These are phyloP conservation scores for Asobara japonica DNA, from an alignment of 1,140 invertebrate species.

Conservation along the genomic window DNA sequence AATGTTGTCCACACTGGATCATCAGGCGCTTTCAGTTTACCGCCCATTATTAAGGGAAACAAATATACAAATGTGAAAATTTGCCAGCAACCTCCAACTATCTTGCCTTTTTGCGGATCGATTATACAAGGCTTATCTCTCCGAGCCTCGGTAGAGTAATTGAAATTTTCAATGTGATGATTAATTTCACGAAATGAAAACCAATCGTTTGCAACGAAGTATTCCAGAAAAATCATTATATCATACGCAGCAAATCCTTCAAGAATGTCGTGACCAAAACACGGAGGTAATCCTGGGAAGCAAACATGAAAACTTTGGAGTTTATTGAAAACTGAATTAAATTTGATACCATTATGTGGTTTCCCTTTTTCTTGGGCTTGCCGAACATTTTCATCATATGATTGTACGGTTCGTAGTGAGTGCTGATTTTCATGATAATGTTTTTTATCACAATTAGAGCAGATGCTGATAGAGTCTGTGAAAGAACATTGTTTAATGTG, in stretches of 20 bases:
- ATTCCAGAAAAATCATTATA: neutral
- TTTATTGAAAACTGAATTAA: slow-evolving; percentile 41
- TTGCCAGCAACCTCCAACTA: slow-evolving; percentile 15
- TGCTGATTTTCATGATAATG: too few relatives aligned
- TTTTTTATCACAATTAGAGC: neutral
- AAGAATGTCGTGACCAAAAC: slow-evolving; percentile 30
- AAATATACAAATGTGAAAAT: slow-evolving; percentile 19
- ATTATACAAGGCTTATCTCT: neutral
- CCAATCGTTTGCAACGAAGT: neutral
- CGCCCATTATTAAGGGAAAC: slow-evolving; percentile 9
- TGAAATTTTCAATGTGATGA: neutral
- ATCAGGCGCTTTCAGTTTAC: neutral
- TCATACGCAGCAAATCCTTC: slow-evolving; percentile 27
- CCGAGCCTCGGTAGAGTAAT: neutral
- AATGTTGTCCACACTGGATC: slow-evolving; percentile 1
- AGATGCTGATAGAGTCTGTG: neutral
- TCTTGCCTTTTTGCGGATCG: neutral
- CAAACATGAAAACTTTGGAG: slow-evolving; percentile 41
- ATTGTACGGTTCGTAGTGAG: neutral
- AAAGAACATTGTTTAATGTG: slow-evolving; percentile 23
- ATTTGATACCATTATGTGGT: slow-evolving; percentile 34
- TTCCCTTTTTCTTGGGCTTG: neutral
- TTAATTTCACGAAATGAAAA: neutral
- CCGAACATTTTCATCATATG: neutral
- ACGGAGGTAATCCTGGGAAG: slow-evolving; percentile 37